phyloP scores from a whole-genome alignment of 2,113 vertebrate genomes.

The Sturnira hondurensis region DNA sequence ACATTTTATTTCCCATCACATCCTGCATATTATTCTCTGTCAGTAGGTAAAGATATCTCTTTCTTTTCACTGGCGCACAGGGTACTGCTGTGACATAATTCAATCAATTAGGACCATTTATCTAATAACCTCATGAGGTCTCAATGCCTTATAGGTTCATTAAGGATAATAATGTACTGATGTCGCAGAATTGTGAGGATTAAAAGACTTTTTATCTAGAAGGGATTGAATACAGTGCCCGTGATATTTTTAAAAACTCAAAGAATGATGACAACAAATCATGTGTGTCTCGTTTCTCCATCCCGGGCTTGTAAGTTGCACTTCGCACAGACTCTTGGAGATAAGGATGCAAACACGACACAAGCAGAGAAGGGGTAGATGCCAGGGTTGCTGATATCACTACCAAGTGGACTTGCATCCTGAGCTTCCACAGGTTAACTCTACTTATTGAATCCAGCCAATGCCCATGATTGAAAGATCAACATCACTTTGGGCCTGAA shows the following conservation, averaged over 20 bases:
- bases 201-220: constrained; percentile 28
- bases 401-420: neutral
- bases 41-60: neutral
- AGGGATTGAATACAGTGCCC: neutral
- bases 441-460: neutral
- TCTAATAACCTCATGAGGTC: neutral
- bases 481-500: neutral
- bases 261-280: neutral
- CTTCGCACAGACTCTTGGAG: neutral
- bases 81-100: neutral
- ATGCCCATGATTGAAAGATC: neutral
- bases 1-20: neutral
- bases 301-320: neutral
- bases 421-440: neutral
- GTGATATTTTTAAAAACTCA: neutral
- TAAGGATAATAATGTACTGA: neutral
- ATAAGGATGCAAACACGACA: neutral
- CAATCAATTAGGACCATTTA: neutral
- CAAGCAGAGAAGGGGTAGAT: neutral
- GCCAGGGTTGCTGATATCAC: neutral
- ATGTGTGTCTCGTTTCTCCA: neutral
- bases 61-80: neutral
- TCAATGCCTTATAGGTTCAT: constrained; percentile 26
- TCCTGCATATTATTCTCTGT: neutral
- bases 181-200: neutral